Evolutionary conservation across 2,888 invertebrate species (phyloP).

Genomic region (Anticlea derivata): DNA sequence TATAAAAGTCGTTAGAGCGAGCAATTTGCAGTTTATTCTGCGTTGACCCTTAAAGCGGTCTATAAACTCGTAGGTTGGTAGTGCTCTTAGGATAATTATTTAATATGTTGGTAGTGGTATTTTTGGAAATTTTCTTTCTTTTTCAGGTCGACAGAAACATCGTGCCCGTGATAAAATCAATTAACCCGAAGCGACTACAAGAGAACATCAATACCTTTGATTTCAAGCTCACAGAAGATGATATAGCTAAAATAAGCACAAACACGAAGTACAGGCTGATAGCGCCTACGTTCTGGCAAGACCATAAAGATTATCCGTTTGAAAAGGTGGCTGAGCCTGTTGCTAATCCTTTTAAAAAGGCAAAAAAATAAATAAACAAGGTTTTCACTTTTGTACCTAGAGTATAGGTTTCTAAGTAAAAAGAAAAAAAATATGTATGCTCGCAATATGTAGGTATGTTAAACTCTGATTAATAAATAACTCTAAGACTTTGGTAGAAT

Average conservation of each 20-base stretch:
- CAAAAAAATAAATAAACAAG: conserved; percentile 2
- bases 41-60: too few species aligned
- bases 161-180: conserved; percentile 66
- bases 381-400: neutral
- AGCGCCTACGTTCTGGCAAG: conserved; percentile 72
- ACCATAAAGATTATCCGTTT: conserved; percentile 68
- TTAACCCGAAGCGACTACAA: conserved; percentile 50
- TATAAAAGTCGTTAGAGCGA: too few species aligned
- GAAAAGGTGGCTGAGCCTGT: conserved; percentile 59
- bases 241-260: conserved; percentile 54
- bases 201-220: conserved; percentile 72
- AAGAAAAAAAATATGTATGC: too few species aligned
- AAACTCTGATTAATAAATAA: too few species aligned
- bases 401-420: too few species aligned
- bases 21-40: too few species aligned
- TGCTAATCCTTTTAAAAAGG: conserved; percentile 51
- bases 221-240: conserved; percentile 56
- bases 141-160: conserved; percentile 69
- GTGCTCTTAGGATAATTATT: too few species aligned
- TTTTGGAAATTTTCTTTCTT: neutral
- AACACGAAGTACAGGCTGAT: conserved; percentile 53
- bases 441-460: too few species aligned
- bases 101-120: too few species aligned
- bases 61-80: too few species aligned
- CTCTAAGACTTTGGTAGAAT: too few species aligned